Evolutionary conservation across 2,113 vertebrate species (phyloP).

Genomic region (Heterocephalus glaber): DNA sequence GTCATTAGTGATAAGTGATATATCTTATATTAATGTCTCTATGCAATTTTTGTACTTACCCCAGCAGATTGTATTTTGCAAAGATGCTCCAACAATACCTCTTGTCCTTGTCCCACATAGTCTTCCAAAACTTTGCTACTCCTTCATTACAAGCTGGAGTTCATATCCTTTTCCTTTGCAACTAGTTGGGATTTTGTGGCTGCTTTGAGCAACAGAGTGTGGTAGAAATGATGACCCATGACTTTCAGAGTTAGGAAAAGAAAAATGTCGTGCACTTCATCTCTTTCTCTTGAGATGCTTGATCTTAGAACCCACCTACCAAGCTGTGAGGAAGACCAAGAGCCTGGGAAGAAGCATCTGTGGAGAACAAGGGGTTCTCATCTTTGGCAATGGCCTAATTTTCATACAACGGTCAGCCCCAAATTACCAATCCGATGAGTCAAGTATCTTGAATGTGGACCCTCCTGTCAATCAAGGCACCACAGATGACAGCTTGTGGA

Average conservation of each 20-base stretch:
- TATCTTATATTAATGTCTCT: not conserved
- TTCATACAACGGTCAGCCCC: not conserved
- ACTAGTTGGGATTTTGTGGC: not conserved
- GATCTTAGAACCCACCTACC: not conserved
- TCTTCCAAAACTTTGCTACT: slow-evolving; percentile 24
- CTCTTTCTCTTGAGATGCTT: not conserved
- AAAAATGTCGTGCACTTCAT: not conserved
- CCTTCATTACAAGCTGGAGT: not conserved
- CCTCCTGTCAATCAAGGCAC: not conserved
- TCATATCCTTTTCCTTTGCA: not conserved
- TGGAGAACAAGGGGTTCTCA: not conserved
- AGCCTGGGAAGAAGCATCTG: not conserved
- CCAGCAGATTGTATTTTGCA: not conserved
- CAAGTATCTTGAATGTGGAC: not conserved
- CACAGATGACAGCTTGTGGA: not conserved
- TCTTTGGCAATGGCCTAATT: not conserved
- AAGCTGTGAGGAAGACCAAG: not conserved
- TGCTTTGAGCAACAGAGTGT: not conserved
- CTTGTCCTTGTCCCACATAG: not conserved
- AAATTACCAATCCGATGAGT: not conserved
- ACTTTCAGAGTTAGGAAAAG: not conserved
- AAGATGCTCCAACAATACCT: not conserved
- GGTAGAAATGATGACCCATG: not conserved
- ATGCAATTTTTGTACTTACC: slow-evolving; percentile 7
- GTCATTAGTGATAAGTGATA: not conserved